Percentiles rank a stretch among this genome's conserved stretches.
phyloP scores from a whole-genome alignment of 2,113 vertebrate species.

The Accipiter cooperii region DNA sequence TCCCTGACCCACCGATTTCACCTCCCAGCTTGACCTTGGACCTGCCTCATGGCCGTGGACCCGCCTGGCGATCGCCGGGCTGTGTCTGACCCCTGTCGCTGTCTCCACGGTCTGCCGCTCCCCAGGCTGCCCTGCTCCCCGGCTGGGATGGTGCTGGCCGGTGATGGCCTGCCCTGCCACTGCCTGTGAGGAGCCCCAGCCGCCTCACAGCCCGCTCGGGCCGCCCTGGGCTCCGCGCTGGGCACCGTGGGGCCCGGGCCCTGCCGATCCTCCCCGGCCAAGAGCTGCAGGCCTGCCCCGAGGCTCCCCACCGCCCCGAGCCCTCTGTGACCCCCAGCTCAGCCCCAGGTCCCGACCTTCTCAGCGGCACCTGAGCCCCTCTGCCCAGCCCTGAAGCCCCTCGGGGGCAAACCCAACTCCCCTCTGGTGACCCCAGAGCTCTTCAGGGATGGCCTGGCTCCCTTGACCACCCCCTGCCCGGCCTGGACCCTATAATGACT shows the following conservation, averaged over 20 bases:
- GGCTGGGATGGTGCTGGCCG: no score
- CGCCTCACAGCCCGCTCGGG: not conserved
- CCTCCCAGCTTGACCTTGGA: not conserved
- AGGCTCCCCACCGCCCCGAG: not conserved
- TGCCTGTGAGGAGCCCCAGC: fast-evolving
- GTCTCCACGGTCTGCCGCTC: not conserved
- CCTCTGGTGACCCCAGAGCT: not conserved
- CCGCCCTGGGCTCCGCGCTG: not conserved
- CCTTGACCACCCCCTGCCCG: no score
- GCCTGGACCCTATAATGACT: fast-evolving
- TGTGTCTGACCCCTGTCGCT: not conserved
- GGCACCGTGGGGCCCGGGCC: fast-evolving
- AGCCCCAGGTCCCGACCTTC: not conserved
- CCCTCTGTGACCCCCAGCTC: fast-evolving
- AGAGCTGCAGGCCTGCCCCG: fast-evolving
- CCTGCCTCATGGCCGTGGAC: not conserved
- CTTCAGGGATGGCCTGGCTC: not conserved
- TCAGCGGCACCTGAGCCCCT: not conserved
- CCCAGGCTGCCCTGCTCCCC: not conserved
- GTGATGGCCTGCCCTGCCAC: not conserved
- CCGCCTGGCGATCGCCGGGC: not conserved
- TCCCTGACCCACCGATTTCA: not conserved
- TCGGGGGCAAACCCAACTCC: fast-evolving
- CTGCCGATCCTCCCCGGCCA: fast-evolving
- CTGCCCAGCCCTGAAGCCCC: not conserved